A percentile compares a stretch with the other conserved stretches of the same genome.
These are phyloP conservation scores for Thecophora atra DNA, from an alignment of 2,888 invertebrate species.

Conservation along the genomic window DNA sequence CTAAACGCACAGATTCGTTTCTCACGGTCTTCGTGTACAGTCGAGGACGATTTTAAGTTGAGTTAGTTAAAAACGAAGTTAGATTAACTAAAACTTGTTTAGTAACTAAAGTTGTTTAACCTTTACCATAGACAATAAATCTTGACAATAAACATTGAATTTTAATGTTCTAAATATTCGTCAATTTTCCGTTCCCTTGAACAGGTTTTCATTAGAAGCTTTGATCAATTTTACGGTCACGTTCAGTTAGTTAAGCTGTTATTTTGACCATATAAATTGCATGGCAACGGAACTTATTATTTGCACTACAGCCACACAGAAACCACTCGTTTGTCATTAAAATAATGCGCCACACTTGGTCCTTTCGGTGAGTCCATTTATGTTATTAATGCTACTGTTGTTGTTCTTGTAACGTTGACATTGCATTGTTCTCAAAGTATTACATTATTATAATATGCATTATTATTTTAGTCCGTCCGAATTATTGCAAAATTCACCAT, in stretches of 20 bases:
- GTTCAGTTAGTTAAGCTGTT: background rate
- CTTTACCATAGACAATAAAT: no score
- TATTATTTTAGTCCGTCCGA: background rate
- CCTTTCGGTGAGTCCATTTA: background rate
- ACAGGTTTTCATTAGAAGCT: no score
- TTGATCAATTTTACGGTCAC: background rate
- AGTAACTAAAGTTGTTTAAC: no score
- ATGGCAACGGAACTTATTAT: background rate
- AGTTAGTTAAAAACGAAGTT: no score
- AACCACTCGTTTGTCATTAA: constrained; percentile 11
- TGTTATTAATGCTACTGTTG: no score
- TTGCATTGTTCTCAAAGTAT: background rate
- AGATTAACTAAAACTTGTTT: no score
- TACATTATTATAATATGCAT: background rate
- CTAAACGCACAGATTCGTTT: no score
- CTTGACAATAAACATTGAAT: no score
- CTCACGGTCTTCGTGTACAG: no score
- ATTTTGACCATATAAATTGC: background rate
- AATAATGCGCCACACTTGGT: constrained; percentile 17
- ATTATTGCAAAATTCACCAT: background rate
- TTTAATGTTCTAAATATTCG: no score
- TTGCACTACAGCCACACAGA: constrained; percentile 1
- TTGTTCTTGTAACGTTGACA: no score
- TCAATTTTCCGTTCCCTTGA: background rate
- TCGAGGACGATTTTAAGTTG: no score